These are phyloP conservation scores for Mus caroli DNA, from an alignment of 2,797 vertebrate species.

Conservation along the genomic window DNA sequence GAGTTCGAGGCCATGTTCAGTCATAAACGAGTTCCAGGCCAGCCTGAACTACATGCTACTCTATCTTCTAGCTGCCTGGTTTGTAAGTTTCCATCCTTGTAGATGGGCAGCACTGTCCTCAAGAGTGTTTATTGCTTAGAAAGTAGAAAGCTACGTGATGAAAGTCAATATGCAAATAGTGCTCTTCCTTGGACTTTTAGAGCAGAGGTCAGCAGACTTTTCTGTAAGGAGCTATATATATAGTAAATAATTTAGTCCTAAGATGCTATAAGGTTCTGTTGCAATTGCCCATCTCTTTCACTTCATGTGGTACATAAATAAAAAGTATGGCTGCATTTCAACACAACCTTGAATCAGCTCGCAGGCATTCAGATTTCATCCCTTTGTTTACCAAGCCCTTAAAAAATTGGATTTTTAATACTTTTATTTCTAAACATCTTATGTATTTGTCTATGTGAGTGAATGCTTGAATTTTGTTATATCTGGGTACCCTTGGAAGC, in stretches of 20 bases:
- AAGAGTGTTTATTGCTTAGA: constrained; percentile 34
- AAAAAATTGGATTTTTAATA: neutral
- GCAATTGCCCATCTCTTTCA: neutral
- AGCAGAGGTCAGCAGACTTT: neutral
- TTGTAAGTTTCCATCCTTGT: constrained; percentile 40
- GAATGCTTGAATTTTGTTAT: neutral
- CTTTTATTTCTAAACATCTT: neutral
- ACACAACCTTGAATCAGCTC: constrained; percentile 1
- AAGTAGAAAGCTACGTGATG: neutral
- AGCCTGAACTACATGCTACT: neutral
- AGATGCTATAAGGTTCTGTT: neutral
- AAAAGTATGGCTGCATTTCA: neutral
- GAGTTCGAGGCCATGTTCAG: neutral
- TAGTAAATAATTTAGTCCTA: constrained; percentile 11
- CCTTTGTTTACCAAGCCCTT: neutral
- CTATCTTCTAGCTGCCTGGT: neutral
- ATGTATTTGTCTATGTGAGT: neutral
- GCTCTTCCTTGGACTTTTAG: constrained; percentile 1
- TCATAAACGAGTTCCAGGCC: neutral
- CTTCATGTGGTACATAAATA: neutral
- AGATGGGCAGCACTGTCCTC: neutral
- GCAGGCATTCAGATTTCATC: neutral
- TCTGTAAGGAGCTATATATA: constrained; percentile 22
- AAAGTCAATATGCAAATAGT: neutral
- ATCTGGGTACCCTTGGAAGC: neutral